Conservation (phyloP, 2,113 vertebrate species). For the Hemibates koningsi region DNA sequence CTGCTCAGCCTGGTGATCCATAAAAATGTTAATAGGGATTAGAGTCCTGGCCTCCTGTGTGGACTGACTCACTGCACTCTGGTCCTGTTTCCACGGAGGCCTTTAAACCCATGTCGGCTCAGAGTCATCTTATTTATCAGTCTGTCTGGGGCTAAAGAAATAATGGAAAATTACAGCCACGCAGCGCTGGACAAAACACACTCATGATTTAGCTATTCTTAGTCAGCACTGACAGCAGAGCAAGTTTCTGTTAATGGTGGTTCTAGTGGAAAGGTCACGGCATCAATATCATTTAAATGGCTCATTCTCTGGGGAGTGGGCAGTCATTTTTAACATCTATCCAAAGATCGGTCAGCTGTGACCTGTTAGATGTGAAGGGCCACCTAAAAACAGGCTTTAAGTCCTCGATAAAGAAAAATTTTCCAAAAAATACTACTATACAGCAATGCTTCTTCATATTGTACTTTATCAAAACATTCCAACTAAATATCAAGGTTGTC, state of each 20-base stretch:
- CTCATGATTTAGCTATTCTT: not conserved
- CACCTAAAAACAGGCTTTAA: not conserved
- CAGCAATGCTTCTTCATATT: not conserved
- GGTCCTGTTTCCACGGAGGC: not conserved
- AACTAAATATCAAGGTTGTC: not conserved
- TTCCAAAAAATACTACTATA: not conserved
- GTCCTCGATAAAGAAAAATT: not conserved
- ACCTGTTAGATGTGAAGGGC: not conserved
- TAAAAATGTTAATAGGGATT: conserved; percentile 35
- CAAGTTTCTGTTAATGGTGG: not conserved
- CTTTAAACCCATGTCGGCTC: not conserved
- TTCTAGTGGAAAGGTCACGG: not conserved
- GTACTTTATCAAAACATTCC: not conserved
- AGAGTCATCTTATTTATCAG: not conserved
- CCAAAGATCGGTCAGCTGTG: not conserved
- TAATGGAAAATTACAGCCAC: not conserved
- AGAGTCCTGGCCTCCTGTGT: conserved; percentile 19
- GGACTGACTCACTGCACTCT: not conserved
- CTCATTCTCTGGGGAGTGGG: not conserved
- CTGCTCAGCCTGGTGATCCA: conserved; percentile 9
- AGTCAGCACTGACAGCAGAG: not conserved
- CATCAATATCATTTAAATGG: not conserved
- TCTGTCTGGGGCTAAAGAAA: not conserved
- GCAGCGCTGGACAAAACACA: not conserved
- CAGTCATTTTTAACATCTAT: not conserved